Percentiles rank a stretch among this genome's conserved stretches.
These are phyloP conservation scores for Platycercus adscitus DNA, from an alignment of 2,113 vertebrate species.

Conservation along the genomic window DNA sequence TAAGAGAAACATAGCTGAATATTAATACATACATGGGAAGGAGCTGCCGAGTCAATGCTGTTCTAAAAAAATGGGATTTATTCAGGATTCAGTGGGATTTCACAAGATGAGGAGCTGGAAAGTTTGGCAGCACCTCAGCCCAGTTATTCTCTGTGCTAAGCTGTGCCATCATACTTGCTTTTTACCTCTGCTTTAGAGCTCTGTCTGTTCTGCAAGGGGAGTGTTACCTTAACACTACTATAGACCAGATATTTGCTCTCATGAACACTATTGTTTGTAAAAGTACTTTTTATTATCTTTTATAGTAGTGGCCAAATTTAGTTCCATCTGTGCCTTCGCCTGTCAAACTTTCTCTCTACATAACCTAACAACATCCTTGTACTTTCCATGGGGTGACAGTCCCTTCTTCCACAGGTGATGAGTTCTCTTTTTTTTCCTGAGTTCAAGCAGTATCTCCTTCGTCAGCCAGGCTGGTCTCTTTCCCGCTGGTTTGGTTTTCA, in stretches of 20 bases:
- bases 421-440: background rate
- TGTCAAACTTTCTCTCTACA: background rate
- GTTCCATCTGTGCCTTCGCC: background rate
- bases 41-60: background rate
- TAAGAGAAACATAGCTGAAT: background rate
- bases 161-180: background rate
- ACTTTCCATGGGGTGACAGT: background rate
- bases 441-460: background rate
- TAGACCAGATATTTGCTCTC: background rate
- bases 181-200: background rate
- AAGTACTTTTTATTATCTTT: background rate
- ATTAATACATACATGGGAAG: background rate
- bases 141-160: background rate
- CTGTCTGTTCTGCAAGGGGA: background rate
- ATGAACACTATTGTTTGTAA: background rate
- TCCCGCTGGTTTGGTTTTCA: accelerated
- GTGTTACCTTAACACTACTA: background rate
- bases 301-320: background rate
- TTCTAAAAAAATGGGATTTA: background rate
- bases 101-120: background rate
- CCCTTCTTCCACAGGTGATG: background rate
- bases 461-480: background rate
- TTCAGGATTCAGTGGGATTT: background rate
- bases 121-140: background rate
- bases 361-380: background rate